These are phyloP conservation scores for Pinctada fucata DNA, from an alignment of 2,888 invertebrate genomes.

Conservation along the genomic window DNA sequence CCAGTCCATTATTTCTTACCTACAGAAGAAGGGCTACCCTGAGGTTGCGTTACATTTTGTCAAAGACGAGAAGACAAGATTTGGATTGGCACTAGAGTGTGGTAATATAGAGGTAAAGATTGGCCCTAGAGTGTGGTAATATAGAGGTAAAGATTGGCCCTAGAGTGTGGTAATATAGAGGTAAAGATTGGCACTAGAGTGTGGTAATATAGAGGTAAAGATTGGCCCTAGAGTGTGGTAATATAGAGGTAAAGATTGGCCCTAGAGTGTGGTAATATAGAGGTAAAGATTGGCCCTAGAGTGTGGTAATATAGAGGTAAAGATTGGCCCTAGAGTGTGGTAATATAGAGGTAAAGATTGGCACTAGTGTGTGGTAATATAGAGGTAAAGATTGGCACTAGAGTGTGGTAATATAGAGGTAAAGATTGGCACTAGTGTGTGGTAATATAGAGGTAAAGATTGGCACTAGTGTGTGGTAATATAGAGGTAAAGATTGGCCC, in stretches of 20 bases:
- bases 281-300: conserved; percentile 96
- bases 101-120: conserved; percentile 93
- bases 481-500: no score
- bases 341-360: background rate
- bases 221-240: background rate
- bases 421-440: conserved; percentile 18
- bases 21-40: conserved; percentile 99
- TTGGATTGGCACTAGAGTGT: conserved; percentile 96
- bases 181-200: conserved; percentile 96
- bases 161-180: conserved; percentile 76
- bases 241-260: background rate
- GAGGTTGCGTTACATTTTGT: conserved; percentile 99
- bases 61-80: conserved; percentile 97
- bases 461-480: background rate
- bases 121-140: background rate
- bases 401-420: conserved; percentile 99
- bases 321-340: conserved; percentile 7
- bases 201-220: conserved; percentile 95
- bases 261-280: background rate
- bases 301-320: conserved; percentile 97
- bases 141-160: background rate
- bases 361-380: background rate
- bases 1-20: conserved; percentile 98
- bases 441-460: background rate
- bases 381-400: conserved; percentile 94